Base-by-base conservation (phyloP, 2,113 vertebrate genomes). In the Bothrops jararaca region DNA sequence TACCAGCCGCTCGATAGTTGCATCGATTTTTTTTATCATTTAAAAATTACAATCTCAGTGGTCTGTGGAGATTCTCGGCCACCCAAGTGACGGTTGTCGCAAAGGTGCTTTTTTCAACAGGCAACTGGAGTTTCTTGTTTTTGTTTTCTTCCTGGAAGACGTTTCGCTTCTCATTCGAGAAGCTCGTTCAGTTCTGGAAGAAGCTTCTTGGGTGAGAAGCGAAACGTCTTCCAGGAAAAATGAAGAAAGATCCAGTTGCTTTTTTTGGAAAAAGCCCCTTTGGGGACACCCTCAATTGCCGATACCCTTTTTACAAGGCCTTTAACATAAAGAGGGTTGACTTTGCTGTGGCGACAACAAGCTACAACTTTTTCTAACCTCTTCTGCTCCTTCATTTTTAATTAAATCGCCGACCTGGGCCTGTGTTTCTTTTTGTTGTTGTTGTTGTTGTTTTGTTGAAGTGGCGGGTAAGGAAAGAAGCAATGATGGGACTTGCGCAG, bases 401-500 rank as follows among this genome's bases (percentile, higher is more conserved):
- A 64, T 58, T 11, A 50, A 24, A 3, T 48, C n/a, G 3, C 39
- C 22, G 34, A 22, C 10, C 11, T 87, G 85, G 34, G 11, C 29
- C 11, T 34, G 13, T 60, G 42, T 50, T 18, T 24, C 23, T 52
- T n/a, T 29, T 54, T 56, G 12, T 80, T 45, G 45, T 45, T 42
- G 45, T 45, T 42, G 42, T 42, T 45, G 42, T 45, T 45, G 45
- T 45, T 86, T 94, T 48, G 45, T 48, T 48, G 20, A 94, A 99
- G 99, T 99, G 99, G 99, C 98, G 99, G 94, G 99, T 99, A 53
- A 98, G 99, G 95, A 99, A 99, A 96, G 99, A 99, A 97, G 99
- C 99, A 86, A 99, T 99, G 99, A 99, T 99, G 99, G 99, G 99
- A 93, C 97, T 99, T 94, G 99, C 99, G 80, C 99, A 99, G 95